Evolutionary conservation across 2,113 vertebrate species (phyloP), one percentile per base, ranked within the genome.

Genomic region (Cryptotis parvus): DNA sequence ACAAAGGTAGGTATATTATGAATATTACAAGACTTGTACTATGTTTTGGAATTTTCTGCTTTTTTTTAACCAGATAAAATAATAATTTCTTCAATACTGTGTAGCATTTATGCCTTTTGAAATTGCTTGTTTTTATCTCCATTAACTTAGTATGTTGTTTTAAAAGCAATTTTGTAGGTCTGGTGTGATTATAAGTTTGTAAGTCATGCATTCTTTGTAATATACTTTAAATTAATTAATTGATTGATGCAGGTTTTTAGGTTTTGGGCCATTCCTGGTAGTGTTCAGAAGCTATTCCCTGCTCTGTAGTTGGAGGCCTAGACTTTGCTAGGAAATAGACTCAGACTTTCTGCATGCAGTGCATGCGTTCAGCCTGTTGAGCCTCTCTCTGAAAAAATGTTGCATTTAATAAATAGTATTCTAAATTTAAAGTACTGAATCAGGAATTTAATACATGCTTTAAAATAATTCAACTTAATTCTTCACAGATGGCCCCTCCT

Each of bases 401-500:
- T 63, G 9, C 29, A 65, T 87, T 92, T 37, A 95, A 63, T 89
- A 81, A 93, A 93, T 89, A 93, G 31, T 66, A 84, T 37, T 94
- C 58, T 81, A 79, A 95, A 72, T 89, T 84, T 18, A 39, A 92
- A 85, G 93, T 63, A 74, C 88, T 94, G 77, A 90, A 92, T 92
- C 31, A 75, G 76, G 55, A 82, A 78, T 93, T 87, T 82, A 95
- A 86, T 89, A 89, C 18, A 88, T 91, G 65, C 85, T 93, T 88
- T 96, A 77, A 93, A 61, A 95, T 97, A 96, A 97, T 68, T n/a
- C 96, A 85, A 78, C 69, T 93, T 76, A 68, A 92, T 93, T 96
- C 93, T 97, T 94, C 94, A 52, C 98, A 99, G 99, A 98, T 94
- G 98, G 99, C 41, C 97, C 97, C 77, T 97, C 95, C 4, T 97